Base-by-base conservation (phyloP, 2,888 invertebrate genomes). In the Pseudanteris insignis region DNA sequence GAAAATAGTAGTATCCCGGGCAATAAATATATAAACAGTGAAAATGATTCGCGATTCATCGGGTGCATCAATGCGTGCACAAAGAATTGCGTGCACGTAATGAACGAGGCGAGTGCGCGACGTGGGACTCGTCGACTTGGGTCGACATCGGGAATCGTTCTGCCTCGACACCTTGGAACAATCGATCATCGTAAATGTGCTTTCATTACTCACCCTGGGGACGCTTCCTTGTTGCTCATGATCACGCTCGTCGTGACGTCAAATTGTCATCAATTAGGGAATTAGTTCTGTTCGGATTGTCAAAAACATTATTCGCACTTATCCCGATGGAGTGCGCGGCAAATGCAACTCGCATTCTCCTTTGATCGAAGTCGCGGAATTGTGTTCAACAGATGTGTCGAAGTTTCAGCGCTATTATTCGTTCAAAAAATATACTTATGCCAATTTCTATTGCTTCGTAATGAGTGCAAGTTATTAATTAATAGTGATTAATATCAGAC, bases 251-350 rank as follows among this genome's bases (percentile, higher is more conserved):
- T 41, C 28, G 59, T 37, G 28, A 36, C 44, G 55, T 34, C 18
- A 73, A 72, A 74, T 73, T 72, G 73, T 72, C 71, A 69, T 71
- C 72, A 70, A 69, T 70, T 68, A 70, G 67, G 66, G 65, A 61
- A 66, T 67, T 66, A 63, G 64, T 66, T 69, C 64, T 68, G 65
- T 69, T 71, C 66, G 58, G 60, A 57, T 69, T 67, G 66, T 70
- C 58, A 54, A 38, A 57, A 48, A 33, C 15, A 13, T n/a, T n/a
- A n/a, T n/a, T n/a, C n/a, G n/a, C n/a, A n/a, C n/a, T n/a, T n/a
- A n/a, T n/a, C n/a, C n/a, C n/a, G n/a, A n/a, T n/a, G n/a, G n/a
- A n/a, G n/a, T n/a, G n/a, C n/a, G n/a, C n/a, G n/a, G n/a, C n/a
- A n/a, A n/a, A n/a, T n/a, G n/a, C n/a, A n/a, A n/a, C n/a, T n/a